Evolutionary conservation across 2,113 vertebrate genomes (phyloP).

Genomic region (Meleagris gallopavo): DNA sequence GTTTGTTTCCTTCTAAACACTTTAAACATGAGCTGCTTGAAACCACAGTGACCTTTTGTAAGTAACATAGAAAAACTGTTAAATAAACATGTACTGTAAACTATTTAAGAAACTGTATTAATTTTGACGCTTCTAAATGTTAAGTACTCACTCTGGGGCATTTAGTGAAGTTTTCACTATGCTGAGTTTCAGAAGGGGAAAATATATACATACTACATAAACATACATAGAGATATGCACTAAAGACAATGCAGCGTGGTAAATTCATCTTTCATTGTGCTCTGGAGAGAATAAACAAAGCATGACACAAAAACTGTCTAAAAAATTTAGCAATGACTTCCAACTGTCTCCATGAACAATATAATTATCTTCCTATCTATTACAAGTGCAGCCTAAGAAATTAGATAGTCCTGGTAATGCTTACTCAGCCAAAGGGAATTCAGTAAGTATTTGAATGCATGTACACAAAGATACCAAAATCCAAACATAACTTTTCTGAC

Average conservation of each 20-base stretch:
- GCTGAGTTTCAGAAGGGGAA: not conserved
- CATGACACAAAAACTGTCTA: not conserved
- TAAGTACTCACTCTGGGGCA: not conserved
- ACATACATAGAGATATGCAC: not conserved
- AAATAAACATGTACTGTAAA: not conserved
- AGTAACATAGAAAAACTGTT: not conserved
- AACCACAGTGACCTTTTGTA: not conserved
- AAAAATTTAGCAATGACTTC: not conserved
- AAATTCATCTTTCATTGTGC: not conserved
- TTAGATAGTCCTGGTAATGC: not conserved
- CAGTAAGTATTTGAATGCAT: not conserved
- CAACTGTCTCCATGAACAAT: not conserved
- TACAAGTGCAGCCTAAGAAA: not conserved
- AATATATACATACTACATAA: not conserved
- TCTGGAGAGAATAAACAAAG: not conserved
- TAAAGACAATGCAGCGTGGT: fast-evolving
- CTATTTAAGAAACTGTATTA: not conserved
- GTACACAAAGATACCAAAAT: not conserved
- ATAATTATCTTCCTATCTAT: not conserved
- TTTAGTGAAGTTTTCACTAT: not conserved
- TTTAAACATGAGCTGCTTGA: not conserved
- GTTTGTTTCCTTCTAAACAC: not conserved
- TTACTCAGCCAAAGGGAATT: not conserved
- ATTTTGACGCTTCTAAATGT: not conserved
- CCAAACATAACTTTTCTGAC: not conserved